A percentile compares a stretch with the other conserved stretches of the same genome.
These are phyloP conservation scores for Meta bourneti DNA, from an alignment of 2,888 invertebrate species.

Conservation along the genomic window DNA sequence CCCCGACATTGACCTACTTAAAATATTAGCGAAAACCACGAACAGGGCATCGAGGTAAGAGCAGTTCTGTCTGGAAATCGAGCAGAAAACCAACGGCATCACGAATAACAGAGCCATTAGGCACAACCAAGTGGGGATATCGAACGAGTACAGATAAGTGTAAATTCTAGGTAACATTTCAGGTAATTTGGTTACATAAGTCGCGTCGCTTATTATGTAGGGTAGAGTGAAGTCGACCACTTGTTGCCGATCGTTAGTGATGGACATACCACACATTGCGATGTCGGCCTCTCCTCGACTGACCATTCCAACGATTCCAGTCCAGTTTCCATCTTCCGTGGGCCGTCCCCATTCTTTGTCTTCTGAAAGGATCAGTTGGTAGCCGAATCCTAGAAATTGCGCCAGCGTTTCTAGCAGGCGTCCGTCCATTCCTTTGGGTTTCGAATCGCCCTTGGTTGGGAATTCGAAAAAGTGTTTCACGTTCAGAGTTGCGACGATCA, in stretches of 20 bases:
- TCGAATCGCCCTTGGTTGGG: neutral
- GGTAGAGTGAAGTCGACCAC: conserved; percentile 26
- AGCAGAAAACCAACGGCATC: neutral
- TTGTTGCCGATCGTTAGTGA: neutral
- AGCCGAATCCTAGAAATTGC: neutral
- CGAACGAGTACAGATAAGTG: conserved; percentile 9
- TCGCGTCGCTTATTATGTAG: neutral
- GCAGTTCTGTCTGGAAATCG: neutral
- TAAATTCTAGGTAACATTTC: neutral
- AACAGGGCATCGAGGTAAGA: neutral
- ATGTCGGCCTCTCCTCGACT: conserved; percentile 20
- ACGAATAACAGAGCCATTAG: neutral
- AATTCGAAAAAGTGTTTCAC: too few relatives aligned
- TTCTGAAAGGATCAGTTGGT: neutral
- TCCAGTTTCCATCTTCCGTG: conserved; percentile 18
- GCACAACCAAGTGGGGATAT: conserved; percentile 1
- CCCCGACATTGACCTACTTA: neutral
- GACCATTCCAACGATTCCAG: conserved; percentile 33
- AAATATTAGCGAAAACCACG: neutral
- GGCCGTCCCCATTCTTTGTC: conserved; percentile 15
- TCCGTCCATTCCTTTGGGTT: neutral
- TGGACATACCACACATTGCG: neutral
- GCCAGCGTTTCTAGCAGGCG: neutral
- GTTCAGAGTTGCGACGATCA: too few relatives aligned
- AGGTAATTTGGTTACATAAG: neutral